Evolutionary conservation across 1,140 invertebrate genomes (phyloP).

Genomic region (Anoplolepis gracilipes): DNA sequence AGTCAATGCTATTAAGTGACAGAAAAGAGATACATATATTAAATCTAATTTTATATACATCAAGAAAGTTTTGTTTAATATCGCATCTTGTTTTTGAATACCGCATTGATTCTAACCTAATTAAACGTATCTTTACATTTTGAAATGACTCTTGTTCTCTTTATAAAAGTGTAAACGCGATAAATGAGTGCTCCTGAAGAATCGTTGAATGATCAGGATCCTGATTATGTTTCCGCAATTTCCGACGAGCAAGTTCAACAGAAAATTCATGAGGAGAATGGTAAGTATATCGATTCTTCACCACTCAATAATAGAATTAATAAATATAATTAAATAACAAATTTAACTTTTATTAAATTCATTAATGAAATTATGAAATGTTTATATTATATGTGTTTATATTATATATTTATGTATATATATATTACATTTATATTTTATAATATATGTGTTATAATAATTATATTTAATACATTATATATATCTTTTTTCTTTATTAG

Average conservation of each 20-base stretch:
- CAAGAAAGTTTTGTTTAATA: neutral
- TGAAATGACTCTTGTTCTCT: constrained; percentile 24
- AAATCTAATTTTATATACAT: neutral
- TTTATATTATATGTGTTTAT: neutral
- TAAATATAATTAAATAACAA: constrained; percentile 12
- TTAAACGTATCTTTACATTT: neutral
- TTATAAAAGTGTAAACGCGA: constrained; percentile 27
- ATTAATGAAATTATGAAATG: neutral
- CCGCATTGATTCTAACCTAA: neutral
- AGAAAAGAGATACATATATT: neutral
- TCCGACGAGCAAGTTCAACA: constrained; percentile 78
- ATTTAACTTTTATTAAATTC: neutral
- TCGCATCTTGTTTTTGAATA: neutral
- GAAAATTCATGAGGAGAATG: constrained; percentile 83
- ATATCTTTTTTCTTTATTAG: constrained; percentile 68
- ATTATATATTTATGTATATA: neutral
- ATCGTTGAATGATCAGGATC: constrained; percentile 81
- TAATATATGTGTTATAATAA: neutral
- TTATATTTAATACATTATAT: neutral
- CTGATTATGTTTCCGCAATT: constrained; percentile 82
- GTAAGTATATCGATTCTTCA: constrained; percentile 66
- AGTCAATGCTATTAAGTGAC: neutral
- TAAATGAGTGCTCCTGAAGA: constrained; percentile 75
- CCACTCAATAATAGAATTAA: neutral
- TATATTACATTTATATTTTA: no score